Evolutionary conservation across 2,113 vertebrate species (phyloP).

Genomic region (human): GRCh38 chr20:59069501-59070000

Average conservation of each 20-base stretch:
- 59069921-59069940: fast-evolving
- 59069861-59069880: neutral
- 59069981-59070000: fast-evolving
- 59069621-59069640: neutral
- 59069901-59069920: fast-evolving
- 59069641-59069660: neutral
- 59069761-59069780: conserved; percentile 25
- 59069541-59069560: neutral
- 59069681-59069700: neutral
- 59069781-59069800: neutral
- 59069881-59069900: neutral
- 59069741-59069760: neutral
- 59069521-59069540: neutral
- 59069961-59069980: too few species aligned
- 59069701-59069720: neutral
- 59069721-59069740: neutral
- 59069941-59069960: neutral
- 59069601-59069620: neutral
- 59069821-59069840: neutral
- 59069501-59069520: neutral
- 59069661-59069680: neutral
- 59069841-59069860: fast-evolving
- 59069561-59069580: neutral
- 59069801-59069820: neutral
- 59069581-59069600: neutral